Conservation (phyloP, 1,140 invertebrate species). For the Lucilia cuprina region DNA sequence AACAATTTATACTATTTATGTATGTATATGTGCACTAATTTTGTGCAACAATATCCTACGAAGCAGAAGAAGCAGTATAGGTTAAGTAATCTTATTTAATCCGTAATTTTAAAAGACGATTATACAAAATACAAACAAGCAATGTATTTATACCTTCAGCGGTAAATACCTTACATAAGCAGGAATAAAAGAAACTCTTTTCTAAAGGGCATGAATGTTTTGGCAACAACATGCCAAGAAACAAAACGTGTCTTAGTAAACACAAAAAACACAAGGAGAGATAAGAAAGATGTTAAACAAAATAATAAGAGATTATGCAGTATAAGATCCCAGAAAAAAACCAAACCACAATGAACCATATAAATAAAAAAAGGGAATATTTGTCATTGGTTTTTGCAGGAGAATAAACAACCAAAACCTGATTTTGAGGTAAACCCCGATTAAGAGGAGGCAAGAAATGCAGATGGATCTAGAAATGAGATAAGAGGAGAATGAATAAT, state of each 20-base stretch:
- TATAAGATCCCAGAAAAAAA: neutral
- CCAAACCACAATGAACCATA: neutral
- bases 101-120: constrained; percentile 15
- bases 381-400: neutral
- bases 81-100: constrained; percentile 12
- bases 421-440: neutral
- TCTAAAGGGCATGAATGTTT: neutral
- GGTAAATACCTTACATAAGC: neutral
- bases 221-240: neutral
- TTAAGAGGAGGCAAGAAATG: neutral
- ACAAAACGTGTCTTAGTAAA: neutral
- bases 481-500: neutral
- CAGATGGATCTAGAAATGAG: neutral
- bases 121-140: neutral
- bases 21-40: neutral
- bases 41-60: neutral
- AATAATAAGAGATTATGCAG: neutral
- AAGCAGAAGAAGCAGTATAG: neutral
- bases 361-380: neutral
- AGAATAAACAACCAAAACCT: neutral
- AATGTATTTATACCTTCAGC: neutral
- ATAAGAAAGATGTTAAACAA: neutral
- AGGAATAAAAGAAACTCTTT: neutral
- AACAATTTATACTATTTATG: no score
- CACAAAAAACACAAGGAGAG: neutral